phyloP scores from a whole-genome alignment of 2,888 invertebrate species.

The Ectobius pallidus region DNA sequence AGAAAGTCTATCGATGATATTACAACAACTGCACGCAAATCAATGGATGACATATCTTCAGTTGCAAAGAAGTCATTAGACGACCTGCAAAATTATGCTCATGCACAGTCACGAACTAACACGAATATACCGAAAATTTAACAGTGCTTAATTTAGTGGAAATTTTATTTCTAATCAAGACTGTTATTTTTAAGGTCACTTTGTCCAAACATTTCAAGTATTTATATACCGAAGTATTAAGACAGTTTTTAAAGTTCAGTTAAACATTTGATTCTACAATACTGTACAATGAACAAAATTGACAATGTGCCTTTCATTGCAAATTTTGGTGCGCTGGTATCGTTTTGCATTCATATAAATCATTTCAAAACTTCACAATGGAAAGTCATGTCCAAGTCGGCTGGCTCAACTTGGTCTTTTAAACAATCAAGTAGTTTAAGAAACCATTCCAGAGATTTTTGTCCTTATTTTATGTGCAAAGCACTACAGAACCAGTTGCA shows the following conservation, averaged over 20 bases:
- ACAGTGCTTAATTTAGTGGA: conserved; percentile 35
- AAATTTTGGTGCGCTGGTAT: not conserved
- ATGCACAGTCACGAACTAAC: conserved; percentile 39
- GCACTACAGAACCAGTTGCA: too few species aligned
- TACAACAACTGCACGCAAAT: conserved; percentile 75
- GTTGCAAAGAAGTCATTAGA: conserved; percentile 76
- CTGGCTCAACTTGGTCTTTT: not conserved
- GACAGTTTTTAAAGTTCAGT: too few species aligned
- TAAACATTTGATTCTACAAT: too few species aligned
- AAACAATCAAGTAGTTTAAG: too few species aligned
- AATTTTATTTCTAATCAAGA: not conserved
- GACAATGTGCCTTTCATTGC: not conserved
- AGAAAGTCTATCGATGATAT: conserved; percentile 83
- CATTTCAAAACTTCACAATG: too few species aligned
- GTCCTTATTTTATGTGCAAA: too few species aligned
- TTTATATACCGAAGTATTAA: conserved; percentile 2
- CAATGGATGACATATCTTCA: conserved; percentile 80
- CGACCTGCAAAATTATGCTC: conserved; percentile 66
- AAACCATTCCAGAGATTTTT: too few species aligned
- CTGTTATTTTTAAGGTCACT: not conserved
- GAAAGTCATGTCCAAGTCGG: not conserved
- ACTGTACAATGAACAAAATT: too few species aligned
- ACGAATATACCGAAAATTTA: conserved; percentile 47
- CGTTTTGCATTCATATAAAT: too few species aligned
- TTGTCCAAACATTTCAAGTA: not conserved